Evolutionary conservation across 2,888 invertebrate genomes (phyloP), one percentile per base, ranked within the genome.

Genomic region (Dryobota labecula): DNA sequence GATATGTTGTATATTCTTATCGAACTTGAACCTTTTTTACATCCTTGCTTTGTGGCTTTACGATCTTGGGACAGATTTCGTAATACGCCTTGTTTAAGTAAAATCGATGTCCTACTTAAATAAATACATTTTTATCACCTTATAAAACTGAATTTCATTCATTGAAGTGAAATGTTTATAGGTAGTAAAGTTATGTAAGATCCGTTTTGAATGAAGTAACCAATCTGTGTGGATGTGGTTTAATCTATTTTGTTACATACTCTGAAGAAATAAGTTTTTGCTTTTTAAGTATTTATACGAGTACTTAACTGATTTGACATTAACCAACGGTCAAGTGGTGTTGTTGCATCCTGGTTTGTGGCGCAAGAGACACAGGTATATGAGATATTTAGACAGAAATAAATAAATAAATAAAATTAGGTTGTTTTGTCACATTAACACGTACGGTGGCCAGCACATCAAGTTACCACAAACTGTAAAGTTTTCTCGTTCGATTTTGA

Each of bases 61-160:
- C 27, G 20, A 57, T 61, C 20, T 61, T 47, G 57, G 13, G 33
- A 57, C 9, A 38, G 1, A 67, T 78, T 82, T 73, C 18, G 67
- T 63, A 84, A 80, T 67, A 56, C 20, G 30, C 11, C 54, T 71
- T 62, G 70, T 63, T 57, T 33, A 57, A 71, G 75, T 68, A 62
- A 80, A 72, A 73, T 67, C 75, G 24, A 56, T 70, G 57, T 38
- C 73, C 82, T 53, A 75, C 72, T 33, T 72, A 54, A 27, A 56
- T 62, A 65, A 61, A 63, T 76, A 27, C n/a, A 45, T 47, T 70
- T 78, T 73, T 61, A 78, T 54, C 11, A 20, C 64, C 33, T 5
- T 38, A 57, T 66, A 53, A 60, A 75, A 58, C 62, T 53, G 56
- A 67, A 76, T 57, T 76, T 71, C 60, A 61, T 80, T 64, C 64